Conservation (phyloP, 2,797 vertebrate species). For the Acomys russatus region DNA sequence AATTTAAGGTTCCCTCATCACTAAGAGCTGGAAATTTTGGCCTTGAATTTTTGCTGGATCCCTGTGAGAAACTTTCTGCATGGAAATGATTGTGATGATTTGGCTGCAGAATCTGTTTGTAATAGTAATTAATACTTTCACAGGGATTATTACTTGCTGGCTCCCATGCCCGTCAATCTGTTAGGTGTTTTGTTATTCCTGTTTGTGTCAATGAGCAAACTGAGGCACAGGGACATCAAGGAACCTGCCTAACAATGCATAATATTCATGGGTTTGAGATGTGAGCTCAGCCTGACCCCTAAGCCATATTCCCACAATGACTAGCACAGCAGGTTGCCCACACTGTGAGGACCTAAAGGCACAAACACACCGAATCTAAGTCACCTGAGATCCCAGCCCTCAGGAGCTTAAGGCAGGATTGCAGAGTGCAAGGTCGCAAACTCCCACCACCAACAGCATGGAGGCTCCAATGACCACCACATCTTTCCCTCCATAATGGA, state of each 20-base stretch:
- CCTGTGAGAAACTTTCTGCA: neutral
- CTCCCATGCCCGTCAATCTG: neutral
- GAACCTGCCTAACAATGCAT: neutral
- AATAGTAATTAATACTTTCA: rapidly evolving
- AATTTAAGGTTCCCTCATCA: neutral
- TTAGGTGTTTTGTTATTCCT: neutral
- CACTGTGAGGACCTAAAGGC: neutral
- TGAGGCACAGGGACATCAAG: neutral
- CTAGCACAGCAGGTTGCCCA: neutral
- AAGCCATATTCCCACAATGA: rapidly evolving
- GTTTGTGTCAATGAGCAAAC: neutral
- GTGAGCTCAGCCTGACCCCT: neutral
- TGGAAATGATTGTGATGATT: neutral
- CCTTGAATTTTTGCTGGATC: constrained; percentile 8
- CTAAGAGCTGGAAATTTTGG: neutral
- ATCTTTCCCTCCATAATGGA: neutral
- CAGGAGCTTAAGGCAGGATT: neutral
- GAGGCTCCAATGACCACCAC: too few relatives aligned
- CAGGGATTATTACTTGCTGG: rapidly evolving
- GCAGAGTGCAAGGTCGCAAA: neutral
- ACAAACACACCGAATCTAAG: neutral
- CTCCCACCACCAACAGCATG: too few relatives aligned
- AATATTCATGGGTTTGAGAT: neutral
- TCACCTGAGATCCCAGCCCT: neutral
- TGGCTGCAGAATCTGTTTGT: neutral